phyloP scores from a whole-genome alignment of 2,113 vertebrate species.

The Dendropsophus ebraccatus region DNA sequence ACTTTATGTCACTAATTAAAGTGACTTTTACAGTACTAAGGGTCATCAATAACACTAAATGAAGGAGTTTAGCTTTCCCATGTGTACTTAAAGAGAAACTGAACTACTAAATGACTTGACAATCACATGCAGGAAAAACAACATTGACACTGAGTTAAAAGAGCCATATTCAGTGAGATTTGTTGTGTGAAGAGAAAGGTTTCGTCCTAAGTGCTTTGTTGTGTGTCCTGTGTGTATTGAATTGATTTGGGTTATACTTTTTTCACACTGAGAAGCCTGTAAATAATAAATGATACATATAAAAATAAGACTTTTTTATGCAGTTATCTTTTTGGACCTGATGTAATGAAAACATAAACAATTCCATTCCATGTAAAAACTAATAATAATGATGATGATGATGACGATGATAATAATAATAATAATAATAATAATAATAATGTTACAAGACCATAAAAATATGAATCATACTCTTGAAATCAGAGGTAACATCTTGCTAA shows the following conservation, averaged over 20 bases:
- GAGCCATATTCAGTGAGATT: background rate
- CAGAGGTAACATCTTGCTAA: background rate
- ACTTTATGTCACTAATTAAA: background rate
- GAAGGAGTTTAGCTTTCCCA: background rate
- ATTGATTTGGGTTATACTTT: conserved; percentile 33
- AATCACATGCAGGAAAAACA: background rate
- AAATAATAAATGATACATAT: conserved; percentile 4
- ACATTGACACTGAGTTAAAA: conserved; percentile 18
- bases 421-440: background rate
- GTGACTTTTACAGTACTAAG: conserved; percentile 7
- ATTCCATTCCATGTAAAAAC: background rate
- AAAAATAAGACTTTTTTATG: background rate
- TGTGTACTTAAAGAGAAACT: conserved; percentile 11
- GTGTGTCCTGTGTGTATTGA: conserved; percentile 25
- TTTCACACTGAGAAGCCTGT: conserved; percentile 1
- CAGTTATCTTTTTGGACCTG: background rate
- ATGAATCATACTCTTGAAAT: background rate
- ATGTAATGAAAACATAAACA: background rate
- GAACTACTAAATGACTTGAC: conserved; percentile 7
- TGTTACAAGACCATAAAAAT: background rate
- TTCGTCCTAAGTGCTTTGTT: conserved; percentile 36
- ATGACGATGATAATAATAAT: background rate
- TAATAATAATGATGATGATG: background rate
- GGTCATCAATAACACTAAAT: conserved; percentile 8
- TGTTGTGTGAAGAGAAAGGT: background rate